phyloP scores from a whole-genome alignment of 37 sponge, comb jelly and placozoan genomes.

The Corticium candelabrum region DNA sequence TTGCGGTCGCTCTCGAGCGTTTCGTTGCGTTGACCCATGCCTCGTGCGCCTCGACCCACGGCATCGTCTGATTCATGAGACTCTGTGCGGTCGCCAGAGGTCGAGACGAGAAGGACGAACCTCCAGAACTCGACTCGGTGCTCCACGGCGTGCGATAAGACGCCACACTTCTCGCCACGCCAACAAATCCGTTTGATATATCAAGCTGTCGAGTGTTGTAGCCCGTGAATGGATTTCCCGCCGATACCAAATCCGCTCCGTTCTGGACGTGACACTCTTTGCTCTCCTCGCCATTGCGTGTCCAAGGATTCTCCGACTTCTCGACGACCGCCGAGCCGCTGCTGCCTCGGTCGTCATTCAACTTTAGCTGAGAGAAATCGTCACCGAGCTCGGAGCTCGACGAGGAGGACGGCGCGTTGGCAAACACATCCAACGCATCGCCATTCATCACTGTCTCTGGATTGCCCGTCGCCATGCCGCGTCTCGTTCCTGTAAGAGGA shows the following conservation, averaged over 20 bases:
- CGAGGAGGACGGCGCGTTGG: too few species aligned
- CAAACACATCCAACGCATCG: too few species aligned
- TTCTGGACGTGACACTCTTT: too few species aligned
- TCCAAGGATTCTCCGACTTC: background rate
- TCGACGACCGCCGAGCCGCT: background rate
- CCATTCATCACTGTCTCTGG: too few species aligned
- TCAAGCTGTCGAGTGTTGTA: background rate
- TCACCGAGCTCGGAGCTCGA: background rate
- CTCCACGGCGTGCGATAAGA: constrained; percentile 1
- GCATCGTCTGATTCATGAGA: background rate
- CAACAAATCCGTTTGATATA: background rate
- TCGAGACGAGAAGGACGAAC: too few species aligned
- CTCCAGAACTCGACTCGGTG: background rate
- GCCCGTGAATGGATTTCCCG: background rate
- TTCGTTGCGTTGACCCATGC: background rate
- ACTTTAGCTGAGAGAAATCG: background rate
- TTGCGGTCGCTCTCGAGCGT: background rate
- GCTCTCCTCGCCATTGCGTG: background rate
- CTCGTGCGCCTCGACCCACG: background rate
- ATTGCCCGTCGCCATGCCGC: too few species aligned
- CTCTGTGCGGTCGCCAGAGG: background rate
- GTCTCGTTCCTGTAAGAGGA: too few species aligned
- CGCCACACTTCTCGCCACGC: background rate
- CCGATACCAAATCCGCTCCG: too few species aligned
- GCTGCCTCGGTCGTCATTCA: background rate